Base-by-base conservation (phyloP, 2,888 invertebrate species). In the Lymantria dispar region DNA sequence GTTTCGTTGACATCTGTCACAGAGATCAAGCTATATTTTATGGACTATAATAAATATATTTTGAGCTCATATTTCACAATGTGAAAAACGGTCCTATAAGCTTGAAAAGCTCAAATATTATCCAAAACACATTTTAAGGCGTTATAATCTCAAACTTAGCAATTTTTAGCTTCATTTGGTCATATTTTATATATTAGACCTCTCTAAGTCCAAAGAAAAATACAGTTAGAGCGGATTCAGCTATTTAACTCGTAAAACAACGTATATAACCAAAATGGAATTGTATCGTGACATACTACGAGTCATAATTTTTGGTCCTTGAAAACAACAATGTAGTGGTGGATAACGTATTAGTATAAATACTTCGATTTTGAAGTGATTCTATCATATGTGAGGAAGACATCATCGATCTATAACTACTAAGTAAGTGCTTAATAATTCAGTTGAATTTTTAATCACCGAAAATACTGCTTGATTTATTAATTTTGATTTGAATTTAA, bases 231-330 rank as follows among this genome's bases (percentile, higher is more conserved):
- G 8, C 30, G 30, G 30, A 30, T 30, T 30, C 30, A 30, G 30
- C 30, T 30, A 30, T 13, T 22, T 8, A 36, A 30, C 30, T 30
- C 30, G 30, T 30, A 33, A 33, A 33, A 33, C 33, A 33, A 33
- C 33, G n/a, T 44, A 44, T 14, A 38, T 33, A 33, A 33, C 33
- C 33, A 33, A 33, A 10, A 33, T 5, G 33, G 33, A 33, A 33
- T 33, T 45, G 22, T 31, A 7, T 13, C 38, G n/a, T 22, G 12
- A 41, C 13, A 11, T 43, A 42, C 30, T 14, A 31, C 43, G 12
- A 12, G 22, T 43, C 12, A 47, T 43, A 40, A 50, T 13, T 15
- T 37, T 43, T 47, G 47, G 30, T 36, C 45, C 31, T 33, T 33
- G 33, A 33, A 33, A 33, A 10, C 30, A 36, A 45, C 14, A 15